phyloP scores from a whole-genome alignment of 2,888 invertebrate genomes.

The Mythimna vitellina region DNA sequence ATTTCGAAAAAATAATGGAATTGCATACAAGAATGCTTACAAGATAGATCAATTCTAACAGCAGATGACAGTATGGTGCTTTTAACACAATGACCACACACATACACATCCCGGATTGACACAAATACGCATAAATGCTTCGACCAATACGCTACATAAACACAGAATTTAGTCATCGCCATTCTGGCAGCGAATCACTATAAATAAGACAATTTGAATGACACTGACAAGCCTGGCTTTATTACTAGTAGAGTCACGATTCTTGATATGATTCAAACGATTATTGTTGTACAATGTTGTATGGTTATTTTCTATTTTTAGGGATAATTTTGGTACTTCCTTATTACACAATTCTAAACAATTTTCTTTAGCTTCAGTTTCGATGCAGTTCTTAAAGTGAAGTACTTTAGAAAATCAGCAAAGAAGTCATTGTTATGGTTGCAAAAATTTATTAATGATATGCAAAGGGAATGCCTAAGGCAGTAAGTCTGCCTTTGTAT shows the following conservation, averaged over 20 bases:
- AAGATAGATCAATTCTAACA: neutral
- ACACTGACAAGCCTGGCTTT: slow-evolving; percentile 39
- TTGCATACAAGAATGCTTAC: neutral
- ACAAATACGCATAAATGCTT: neutral
- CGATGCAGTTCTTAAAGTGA: too few relatives aligned
- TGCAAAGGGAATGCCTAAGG: too few relatives aligned
- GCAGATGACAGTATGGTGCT: neutral
- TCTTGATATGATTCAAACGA: slow-evolving; percentile 50
- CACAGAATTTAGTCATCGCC: slow-evolving; percentile 21
- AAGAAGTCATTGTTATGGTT: too few relatives aligned
- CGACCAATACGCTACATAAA: neutral
- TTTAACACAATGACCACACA: slow-evolving; percentile 23
- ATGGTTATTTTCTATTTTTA: slow-evolving; percentile 26
- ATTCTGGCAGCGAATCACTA: slow-evolving; percentile 46
- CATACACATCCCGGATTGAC: slow-evolving; percentile 12
- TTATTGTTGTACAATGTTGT: slow-evolving; percentile 20
- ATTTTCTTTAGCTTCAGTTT: too few relatives aligned
- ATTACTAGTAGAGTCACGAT: slow-evolving; percentile 64
- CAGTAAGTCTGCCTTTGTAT: too few relatives aligned
- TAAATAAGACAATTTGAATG: slow-evolving; percentile 69
- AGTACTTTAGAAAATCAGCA: too few relatives aligned
- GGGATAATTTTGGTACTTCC: neutral
- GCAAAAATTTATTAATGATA: too few relatives aligned
- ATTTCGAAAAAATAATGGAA: too few relatives aligned
- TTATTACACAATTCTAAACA: too few relatives aligned